These are phyloP conservation scores for Antheraea mylitta DNA, from an alignment of 1,140 invertebrate genomes.

Conservation along the genomic window DNA sequence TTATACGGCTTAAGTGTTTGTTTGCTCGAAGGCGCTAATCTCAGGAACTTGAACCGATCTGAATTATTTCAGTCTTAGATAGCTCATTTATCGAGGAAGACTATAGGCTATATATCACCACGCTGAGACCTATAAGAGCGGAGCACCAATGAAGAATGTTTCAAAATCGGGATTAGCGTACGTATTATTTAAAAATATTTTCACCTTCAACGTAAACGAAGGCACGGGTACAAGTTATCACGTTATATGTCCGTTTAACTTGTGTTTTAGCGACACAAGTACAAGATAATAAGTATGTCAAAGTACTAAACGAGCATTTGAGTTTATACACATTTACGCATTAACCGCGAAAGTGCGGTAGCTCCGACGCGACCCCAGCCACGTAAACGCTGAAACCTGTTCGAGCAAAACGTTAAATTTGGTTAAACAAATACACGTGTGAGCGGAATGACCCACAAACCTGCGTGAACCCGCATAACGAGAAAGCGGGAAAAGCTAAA, in stretches of 20 bases:
- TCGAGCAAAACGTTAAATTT: slow-evolving; percentile 52
- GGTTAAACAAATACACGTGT: slow-evolving; percentile 39
- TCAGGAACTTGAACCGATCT: no score
- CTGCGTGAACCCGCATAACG: slow-evolving; percentile 22
- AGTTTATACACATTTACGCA: slow-evolving; percentile 26
- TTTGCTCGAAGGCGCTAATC: no score
- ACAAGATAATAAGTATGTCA: slow-evolving; percentile 45
- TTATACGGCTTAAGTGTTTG: no score
- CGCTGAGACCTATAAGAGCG: no score
- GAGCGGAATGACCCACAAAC: slow-evolving; percentile 46
- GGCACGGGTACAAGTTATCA: no score
- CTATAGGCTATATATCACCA: no score
- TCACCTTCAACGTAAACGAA: no score
- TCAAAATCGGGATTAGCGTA: no score
- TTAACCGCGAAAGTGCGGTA: slow-evolving; percentile 57
- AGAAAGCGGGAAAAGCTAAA: slow-evolving; percentile 53
- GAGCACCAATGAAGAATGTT: no score
- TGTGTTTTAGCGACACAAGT: background rate
- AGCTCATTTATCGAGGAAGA: no score
- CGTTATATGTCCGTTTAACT: slow-evolving; percentile 19
- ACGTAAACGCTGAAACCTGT: slow-evolving; percentile 57
- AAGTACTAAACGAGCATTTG: slow-evolving; percentile 53
- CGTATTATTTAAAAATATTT: no score
- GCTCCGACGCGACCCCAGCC: slow-evolving; percentile 30
- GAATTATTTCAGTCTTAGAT: no score